These are phyloP conservation scores for Chionoecetes opilio DNA, from an alignment of 1,140 invertebrate species.

Conservation along the genomic window DNA sequence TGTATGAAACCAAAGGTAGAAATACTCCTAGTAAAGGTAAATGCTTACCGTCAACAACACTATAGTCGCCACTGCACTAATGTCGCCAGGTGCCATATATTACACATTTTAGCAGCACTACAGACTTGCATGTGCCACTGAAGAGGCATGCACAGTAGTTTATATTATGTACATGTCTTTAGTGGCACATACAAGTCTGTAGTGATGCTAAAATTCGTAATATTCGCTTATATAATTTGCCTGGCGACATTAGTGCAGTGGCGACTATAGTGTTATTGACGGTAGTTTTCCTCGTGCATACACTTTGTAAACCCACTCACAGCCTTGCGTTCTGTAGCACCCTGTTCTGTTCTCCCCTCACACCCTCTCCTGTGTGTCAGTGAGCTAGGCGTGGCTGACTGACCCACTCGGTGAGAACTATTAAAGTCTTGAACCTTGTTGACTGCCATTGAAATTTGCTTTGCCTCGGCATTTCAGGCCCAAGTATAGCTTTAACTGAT, in stretches of 20 bases:
- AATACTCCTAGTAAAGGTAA: conserved; percentile 48
- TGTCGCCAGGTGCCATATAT: too few relatives aligned
- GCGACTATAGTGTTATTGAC: too few relatives aligned
- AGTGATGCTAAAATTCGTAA: too few relatives aligned
- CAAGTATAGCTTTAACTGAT: conserved; percentile 61
- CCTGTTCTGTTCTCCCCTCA: conserved; percentile 59
- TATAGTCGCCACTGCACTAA: too few relatives aligned
- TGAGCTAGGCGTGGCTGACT: conserved; percentile 51
- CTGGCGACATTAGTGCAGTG: too few relatives aligned
- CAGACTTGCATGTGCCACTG: too few relatives aligned
- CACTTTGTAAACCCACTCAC: conserved; percentile 36
- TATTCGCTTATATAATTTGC: too few relatives aligned
- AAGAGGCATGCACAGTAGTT: too few relatives aligned
- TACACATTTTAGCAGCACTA: too few relatives aligned
- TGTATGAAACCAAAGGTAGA: conserved; percentile 72
- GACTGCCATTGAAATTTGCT: conserved; percentile 49
- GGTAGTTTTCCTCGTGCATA: background rate
- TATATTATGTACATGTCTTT: too few relatives aligned
- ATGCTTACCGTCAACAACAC: too few relatives aligned
- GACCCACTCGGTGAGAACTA: background rate
- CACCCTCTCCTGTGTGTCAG: conserved; percentile 53
- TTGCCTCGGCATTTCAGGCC: conserved; percentile 44
- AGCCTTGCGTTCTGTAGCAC: conserved; percentile 63
- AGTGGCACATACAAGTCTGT: too few relatives aligned
- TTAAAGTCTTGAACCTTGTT: conserved; percentile 35